Conservation (phyloP, 2,113 vertebrate species). For the Aythya baeri region DNA sequence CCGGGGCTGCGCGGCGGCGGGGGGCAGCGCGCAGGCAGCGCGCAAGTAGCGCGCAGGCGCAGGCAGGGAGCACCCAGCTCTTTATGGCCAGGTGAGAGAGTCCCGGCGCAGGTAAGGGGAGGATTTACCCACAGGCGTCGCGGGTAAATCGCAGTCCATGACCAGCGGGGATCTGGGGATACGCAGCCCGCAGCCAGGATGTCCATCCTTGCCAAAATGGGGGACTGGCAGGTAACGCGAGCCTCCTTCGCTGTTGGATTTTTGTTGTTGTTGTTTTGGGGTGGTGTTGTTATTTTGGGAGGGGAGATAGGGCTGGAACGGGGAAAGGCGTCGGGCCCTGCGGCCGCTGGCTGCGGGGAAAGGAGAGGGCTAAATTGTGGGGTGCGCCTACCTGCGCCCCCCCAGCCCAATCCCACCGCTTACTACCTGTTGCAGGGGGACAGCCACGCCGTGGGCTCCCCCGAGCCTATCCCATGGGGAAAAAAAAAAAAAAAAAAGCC, state of each 20-base stretch:
- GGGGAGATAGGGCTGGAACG: not conserved
- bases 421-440: too few relatives aligned
- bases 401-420: too few relatives aligned
- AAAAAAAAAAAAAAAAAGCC: not conserved
- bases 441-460: not conserved
- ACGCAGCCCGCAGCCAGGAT: slow-evolving; percentile 78
- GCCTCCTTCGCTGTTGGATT: not conserved
- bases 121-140: slow-evolving; percentile 84
- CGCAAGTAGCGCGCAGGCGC: slow-evolving; percentile 90
- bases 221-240: slow-evolving; percentile 93
- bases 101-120: slow-evolving; percentile 86
- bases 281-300: not conserved
- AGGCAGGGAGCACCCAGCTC: slow-evolving; percentile 85
- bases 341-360: too few relatives aligned
- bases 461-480: not conserved
- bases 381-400: too few relatives aligned
- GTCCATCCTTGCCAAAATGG: slow-evolving; percentile 95
- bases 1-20: not conserved
- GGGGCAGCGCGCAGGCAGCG: slow-evolving; percentile 42
- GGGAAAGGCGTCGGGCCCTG: not conserved
- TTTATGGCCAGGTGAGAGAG: slow-evolving; percentile 95
- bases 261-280: not conserved
- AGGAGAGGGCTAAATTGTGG: not conserved
- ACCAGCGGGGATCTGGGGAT: slow-evolving; percentile 70
- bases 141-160: slow-evolving; percentile 77